Evolutionary conservation across 53 echinoderm and acorn worm genomes (phyloP).

Genomic region (Luidia sarsii): DNA sequence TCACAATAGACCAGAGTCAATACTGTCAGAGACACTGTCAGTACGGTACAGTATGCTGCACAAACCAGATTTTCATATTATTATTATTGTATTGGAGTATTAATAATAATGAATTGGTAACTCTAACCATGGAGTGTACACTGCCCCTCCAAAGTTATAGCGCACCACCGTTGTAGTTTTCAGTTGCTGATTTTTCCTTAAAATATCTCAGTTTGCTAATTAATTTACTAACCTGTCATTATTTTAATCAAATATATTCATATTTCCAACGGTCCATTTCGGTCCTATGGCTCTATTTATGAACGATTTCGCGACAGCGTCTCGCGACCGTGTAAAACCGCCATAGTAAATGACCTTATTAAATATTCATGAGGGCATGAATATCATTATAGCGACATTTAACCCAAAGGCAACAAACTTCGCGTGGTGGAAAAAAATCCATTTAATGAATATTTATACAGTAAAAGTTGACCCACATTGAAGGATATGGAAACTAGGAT

Average conservation of each 20-base stretch:
- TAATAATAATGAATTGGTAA: too few species aligned
- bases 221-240: constrained; percentile 11
- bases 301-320: background rate
- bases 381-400: constrained; percentile 18
- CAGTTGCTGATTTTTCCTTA: too few species aligned
- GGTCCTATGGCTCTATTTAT: background rate
- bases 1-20: too few species aligned
- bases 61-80: too few species aligned
- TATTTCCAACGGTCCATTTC: background rate
- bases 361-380: constrained; percentile 31
- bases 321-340: background rate
- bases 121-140: too few species aligned
- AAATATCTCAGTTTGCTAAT: too few species aligned
- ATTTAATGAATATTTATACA: constrained; percentile 15
- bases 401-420: constrained; percentile 8
- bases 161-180: too few species aligned
- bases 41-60: too few species aligned
- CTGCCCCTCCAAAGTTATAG: too few species aligned
- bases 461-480: background rate
- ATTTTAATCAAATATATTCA: constrained; percentile 22
- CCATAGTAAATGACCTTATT: constrained; percentile 30
- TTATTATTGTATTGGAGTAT: too few species aligned
- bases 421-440: constrained; percentile 13
- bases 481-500: background rate
- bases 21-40: too few species aligned